These are phyloP conservation scores for Vireo altiloquus DNA, from an alignment of 2,113 vertebrate genomes.

Conservation along the genomic window DNA sequence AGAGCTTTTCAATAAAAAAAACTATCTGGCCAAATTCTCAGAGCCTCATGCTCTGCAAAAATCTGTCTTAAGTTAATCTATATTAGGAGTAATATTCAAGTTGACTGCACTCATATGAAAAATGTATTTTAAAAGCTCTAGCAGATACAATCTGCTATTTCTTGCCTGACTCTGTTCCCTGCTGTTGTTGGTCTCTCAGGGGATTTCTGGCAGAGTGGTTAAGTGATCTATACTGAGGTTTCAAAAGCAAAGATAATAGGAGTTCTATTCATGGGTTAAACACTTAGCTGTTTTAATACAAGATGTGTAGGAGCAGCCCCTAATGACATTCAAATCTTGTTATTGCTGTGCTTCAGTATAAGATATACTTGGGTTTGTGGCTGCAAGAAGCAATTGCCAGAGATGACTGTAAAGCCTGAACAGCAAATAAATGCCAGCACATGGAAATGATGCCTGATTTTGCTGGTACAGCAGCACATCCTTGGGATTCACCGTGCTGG, in stretches of 20 bases:
- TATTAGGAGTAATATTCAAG: background rate
- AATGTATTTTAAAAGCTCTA: background rate
- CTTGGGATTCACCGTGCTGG: background rate
- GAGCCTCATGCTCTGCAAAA: background rate
- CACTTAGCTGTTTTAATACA: slow-evolving; percentile 50
- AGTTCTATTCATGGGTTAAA: slow-evolving; percentile 52
- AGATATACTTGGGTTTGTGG: slow-evolving; percentile 40
- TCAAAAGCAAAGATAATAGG: slow-evolving; percentile 55
- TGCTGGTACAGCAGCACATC: background rate
- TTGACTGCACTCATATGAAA: background rate
- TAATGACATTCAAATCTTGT: slow-evolving; percentile 59
- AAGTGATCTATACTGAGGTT: slow-evolving; percentile 35
- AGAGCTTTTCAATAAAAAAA: slow-evolving; percentile 6
- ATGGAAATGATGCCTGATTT: background rate
- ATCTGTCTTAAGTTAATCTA: slow-evolving; percentile 21
- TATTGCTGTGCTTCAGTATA: slow-evolving; percentile 35
- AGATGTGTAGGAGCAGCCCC: slow-evolving; percentile 39
- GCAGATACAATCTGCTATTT: slow-evolving; percentile 34
- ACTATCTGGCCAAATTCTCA: background rate
- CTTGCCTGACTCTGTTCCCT: slow-evolving; percentile 2
- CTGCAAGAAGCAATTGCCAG: slow-evolving; percentile 23
- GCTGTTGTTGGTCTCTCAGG: slow-evolving; percentile 26
- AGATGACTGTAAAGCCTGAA: slow-evolving; percentile 9
- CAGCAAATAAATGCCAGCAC: slow-evolving; percentile 20
- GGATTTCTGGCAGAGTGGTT: slow-evolving; percentile 33